Conservation (phyloP, 92 coral and sea anemone species). For the Zoanthus solanderi region DNA sequence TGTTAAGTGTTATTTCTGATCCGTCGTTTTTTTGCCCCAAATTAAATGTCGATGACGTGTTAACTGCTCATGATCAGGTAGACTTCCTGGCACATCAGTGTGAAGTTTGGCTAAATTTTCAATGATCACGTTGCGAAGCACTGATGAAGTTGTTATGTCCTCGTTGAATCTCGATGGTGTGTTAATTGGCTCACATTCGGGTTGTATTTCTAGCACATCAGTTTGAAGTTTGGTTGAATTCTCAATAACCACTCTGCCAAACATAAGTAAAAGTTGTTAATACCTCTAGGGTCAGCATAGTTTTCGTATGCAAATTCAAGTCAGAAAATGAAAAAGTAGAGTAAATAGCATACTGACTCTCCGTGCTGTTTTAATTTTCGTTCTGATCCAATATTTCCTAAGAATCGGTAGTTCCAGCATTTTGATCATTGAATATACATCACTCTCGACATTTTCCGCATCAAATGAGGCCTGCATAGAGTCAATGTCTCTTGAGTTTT, state of each 20-base stretch:
- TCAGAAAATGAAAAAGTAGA: not conserved
- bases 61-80: slow-evolving; percentile 17
- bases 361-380: not conserved
- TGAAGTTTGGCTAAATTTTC: slow-evolving; percentile 11
- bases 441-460: not conserved
- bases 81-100: slow-evolving; percentile 34
- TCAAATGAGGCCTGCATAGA: not conserved
- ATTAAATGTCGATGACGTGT: not conserved
- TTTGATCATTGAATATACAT: not conserved
- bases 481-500: not conserved
- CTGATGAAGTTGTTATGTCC: slow-evolving; percentile 8
- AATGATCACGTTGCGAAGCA: not conserved
- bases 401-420: not conserved
- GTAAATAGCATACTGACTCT: not conserved
- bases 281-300: not conserved
- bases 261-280: not conserved
- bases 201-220: not conserved
- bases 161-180: not conserved
- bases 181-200: slow-evolving; percentile 15
- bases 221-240: slow-evolving; percentile 16
- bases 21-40: no score
- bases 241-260: not conserved
- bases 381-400: not conserved
- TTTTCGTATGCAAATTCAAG: slow-evolving; percentile 5
- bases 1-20: no score